Conservation (phyloP, 2,113 vertebrate genomes). For the Mesoclemmys tuberculata region DNA sequence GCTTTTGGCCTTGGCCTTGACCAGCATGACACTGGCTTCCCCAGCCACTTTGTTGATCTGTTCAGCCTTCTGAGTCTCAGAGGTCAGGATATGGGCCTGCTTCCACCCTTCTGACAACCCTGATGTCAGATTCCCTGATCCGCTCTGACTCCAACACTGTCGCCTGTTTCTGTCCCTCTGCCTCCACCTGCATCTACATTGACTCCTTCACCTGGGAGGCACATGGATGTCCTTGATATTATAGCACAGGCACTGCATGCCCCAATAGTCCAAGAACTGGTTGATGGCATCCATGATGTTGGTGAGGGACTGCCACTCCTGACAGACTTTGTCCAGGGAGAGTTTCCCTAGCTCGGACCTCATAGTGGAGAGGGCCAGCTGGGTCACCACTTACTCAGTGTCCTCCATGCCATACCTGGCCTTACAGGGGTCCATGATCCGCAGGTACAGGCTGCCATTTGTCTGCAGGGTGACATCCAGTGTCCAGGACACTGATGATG, state of each 20-base stretch:
- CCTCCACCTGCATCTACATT: conserved; percentile 99
- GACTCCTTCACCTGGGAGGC: conserved; percentile 93
- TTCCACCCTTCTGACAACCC: conserved; percentile 92
- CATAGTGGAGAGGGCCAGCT: conserved; percentile 97
- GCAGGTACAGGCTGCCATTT: conserved; percentile 94
- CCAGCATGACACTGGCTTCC: conserved; percentile 91
- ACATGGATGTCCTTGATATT: conserved; percentile 98
- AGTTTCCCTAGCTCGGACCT: conserved; percentile 96
- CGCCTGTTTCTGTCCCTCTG: conserved; percentile 92
- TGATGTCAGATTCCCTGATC: conserved; percentile 90
- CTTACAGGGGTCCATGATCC: conserved; percentile 96
- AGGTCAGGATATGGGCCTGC: conserved; percentile 94
- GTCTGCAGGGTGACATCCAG: conserved; percentile 95
- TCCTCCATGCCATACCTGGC: conserved; percentile 97
- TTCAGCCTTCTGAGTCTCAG: conserved; percentile 90
- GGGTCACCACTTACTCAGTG: conserved; percentile 95
- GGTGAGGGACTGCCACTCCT: conserved; percentile 92
- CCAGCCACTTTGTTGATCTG: conserved; percentile 94
- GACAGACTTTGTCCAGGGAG: conserved; percentile 94
- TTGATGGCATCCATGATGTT: conserved; percentile 96
- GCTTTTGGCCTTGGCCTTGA: conserved; percentile 91
- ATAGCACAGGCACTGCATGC: conserved; percentile 93
- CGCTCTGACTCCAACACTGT: conserved; percentile 95
- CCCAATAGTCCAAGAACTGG: conserved; percentile 94
- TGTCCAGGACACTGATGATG: conserved; percentile 94